phyloP scores from a whole-genome alignment of 2,113 vertebrate species.

The Vulpes ferrilata region DNA sequence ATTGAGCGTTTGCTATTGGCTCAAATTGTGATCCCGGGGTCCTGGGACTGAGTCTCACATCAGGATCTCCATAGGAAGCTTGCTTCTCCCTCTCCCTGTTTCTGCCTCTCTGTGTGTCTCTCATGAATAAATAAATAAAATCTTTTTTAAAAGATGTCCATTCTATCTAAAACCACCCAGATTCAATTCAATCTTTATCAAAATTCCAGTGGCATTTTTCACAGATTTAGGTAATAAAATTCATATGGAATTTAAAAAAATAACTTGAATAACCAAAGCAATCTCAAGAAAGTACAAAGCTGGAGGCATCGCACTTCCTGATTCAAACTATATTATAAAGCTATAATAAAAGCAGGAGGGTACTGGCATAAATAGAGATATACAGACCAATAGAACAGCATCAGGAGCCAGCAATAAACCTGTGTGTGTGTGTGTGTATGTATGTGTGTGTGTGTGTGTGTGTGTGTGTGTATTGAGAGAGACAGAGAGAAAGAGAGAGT shows the following conservation, averaged over 20 bases:
- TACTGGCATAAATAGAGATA: background rate
- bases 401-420: background rate
- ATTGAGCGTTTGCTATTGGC: no score
- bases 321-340: background rate
- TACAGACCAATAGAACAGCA: background rate
- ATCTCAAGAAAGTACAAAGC: background rate
- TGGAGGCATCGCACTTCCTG: background rate
- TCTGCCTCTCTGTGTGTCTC: no score
- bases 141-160: background rate
- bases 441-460: no score
- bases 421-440: no score
- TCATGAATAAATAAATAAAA: no score
- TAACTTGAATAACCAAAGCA: background rate
- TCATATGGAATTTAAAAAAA: background rate
- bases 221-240: background rate
- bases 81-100: no score
- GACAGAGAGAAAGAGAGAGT: no score
- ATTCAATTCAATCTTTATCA: background rate
- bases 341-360: background rate
- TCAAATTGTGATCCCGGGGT: no score
- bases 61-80: no score
- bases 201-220: background rate
- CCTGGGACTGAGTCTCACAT: no score
- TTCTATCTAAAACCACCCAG: background rate
- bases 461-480: no score